Percentiles rank a stretch among this genome's conserved stretches.
phyloP scores from a whole-genome alignment of 2,797 vertebrate genomes.

The Esox lucius region DNA sequence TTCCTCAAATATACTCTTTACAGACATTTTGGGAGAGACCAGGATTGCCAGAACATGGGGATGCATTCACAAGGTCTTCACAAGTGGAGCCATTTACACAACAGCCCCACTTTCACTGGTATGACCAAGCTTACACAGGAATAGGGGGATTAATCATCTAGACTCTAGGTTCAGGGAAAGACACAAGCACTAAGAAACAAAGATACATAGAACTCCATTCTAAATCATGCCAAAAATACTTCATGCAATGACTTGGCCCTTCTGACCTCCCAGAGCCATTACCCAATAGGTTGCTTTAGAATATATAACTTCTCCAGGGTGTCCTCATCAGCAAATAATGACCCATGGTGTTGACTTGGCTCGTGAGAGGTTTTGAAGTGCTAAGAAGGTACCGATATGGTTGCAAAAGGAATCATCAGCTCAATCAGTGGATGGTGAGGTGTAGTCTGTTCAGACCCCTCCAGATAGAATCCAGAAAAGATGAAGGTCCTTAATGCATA shows the following conservation, averaged over 20 bases:
- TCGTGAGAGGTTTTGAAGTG: constrained; percentile 58
- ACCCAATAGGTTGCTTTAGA: constrained; percentile 63
- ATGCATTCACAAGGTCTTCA: constrained; percentile 73
- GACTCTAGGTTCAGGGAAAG: constrained; percentile 59
- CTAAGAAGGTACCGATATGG: constrained; percentile 70
- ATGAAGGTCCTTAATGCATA: constrained; percentile 74
- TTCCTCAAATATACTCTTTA: constrained; percentile 68
- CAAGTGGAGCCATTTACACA: constrained; percentile 72
- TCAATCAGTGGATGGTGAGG: constrained; percentile 68
- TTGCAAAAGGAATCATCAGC: constrained; percentile 55
- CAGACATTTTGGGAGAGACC: constrained; percentile 64
- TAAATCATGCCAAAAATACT: constrained; percentile 75
- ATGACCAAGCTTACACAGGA: constrained; percentile 69
- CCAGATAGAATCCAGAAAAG: constrained; percentile 59
- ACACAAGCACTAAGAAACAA: constrained; percentile 68
- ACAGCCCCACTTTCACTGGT: constrained; percentile 71
- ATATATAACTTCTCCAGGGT: constrained; percentile 51
- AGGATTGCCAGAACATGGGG: constrained; percentile 67
- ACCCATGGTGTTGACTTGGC: constrained; percentile 46
- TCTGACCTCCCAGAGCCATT: constrained; percentile 57
- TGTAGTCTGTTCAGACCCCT: constrained; percentile 61
- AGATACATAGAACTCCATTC: constrained; percentile 70
- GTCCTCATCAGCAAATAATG: constrained; percentile 54
- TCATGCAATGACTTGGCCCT: constrained; percentile 69
- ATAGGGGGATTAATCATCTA: constrained; percentile 63